These are phyloP conservation scores for Xenopus laevis DNA, from an alignment of 2,113 vertebrate genomes.

Conservation along the genomic window DNA sequence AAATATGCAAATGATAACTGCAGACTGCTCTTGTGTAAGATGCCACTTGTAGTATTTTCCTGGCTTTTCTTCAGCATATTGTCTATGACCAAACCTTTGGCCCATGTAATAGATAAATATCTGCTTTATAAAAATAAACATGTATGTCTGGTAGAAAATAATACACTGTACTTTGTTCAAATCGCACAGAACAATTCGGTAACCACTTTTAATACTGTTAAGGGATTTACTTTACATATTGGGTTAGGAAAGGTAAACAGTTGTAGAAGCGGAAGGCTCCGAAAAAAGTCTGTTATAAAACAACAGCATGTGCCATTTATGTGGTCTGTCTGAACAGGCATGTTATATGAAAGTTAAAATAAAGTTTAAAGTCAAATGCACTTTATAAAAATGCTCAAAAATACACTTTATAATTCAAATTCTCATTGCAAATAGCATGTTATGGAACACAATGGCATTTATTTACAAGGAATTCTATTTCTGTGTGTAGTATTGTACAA, in stretches of 20 bases:
- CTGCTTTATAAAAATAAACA: conserved; percentile 77
- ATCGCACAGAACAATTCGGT: conserved; percentile 72
- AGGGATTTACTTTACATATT: conserved; percentile 55
- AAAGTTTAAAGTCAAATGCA: conserved; percentile 50
- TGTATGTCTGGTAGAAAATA: conserved; percentile 71
- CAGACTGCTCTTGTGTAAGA: not conserved
- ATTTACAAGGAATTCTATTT: conserved; percentile 71
- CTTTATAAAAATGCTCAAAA: conserved; percentile 68
- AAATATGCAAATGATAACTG: not conserved
- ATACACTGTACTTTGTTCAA: conserved; percentile 68
- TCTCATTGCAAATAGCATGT: conserved; percentile 54
- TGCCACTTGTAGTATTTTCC: too few relatives aligned
- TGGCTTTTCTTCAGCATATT: too few relatives aligned
- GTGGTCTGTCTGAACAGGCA: conserved; percentile 61
- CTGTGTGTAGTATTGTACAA: conserved; percentile 67
- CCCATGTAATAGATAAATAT: conserved; percentile 66
- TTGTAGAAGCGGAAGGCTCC: not conserved
- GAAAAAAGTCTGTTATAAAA: conserved; percentile 5
- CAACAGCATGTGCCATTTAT: conserved; percentile 56
- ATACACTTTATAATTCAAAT: conserved; percentile 61
- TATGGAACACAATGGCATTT: conserved; percentile 53
- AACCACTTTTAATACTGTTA: conserved; percentile 77
- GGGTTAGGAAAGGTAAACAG: conserved; percentile 53
- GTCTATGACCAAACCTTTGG: conserved; percentile 57
- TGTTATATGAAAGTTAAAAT: conserved; percentile 64